Percentiles rank a stretch among this genome's conserved stretches.
phyloP scores from a whole-genome alignment of 2,888 invertebrate species.

The Cephus spinipes region DNA sequence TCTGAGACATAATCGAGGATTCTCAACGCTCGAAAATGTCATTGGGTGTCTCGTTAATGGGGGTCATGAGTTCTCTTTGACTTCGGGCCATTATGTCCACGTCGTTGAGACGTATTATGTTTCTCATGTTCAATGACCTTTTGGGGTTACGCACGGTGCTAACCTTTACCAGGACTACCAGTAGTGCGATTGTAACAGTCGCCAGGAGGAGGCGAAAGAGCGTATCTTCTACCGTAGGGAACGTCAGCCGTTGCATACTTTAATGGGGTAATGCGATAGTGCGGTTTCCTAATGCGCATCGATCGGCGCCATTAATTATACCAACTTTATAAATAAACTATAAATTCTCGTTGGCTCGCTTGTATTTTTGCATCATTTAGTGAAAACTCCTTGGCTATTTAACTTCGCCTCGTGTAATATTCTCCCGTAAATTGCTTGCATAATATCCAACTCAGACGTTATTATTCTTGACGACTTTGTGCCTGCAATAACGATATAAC shows the following conservation, averaged over 20 bases:
- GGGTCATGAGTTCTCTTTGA: neutral
- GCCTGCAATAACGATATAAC: slow-evolving; percentile 15
- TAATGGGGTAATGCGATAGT: slow-evolving; percentile 39
- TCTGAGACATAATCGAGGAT: neutral
- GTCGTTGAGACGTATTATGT: neutral
- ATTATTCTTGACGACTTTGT: slow-evolving; percentile 12
- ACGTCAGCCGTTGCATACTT: slow-evolving; percentile 35
- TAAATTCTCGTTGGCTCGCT: slow-evolving; percentile 23
- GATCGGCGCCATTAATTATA: slow-evolving; percentile 45
- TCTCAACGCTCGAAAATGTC: neutral
- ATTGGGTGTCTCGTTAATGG: neutral
- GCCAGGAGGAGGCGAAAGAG: neutral
- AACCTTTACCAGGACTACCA: slow-evolving; percentile 2
- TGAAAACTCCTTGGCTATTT: slow-evolving; percentile 11
- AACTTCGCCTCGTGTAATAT: slow-evolving; percentile 14
- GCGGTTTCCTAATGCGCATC: slow-evolving; percentile 38
- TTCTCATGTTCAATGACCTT: slow-evolving; percentile 6
- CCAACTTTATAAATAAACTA: slow-evolving; percentile 34
- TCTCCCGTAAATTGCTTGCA: neutral
- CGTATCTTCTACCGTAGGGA: slow-evolving; percentile 10
- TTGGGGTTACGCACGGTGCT: slow-evolving; percentile 1
- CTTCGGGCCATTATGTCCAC: neutral
- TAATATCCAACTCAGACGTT: slow-evolving; percentile 15
- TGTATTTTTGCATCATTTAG: slow-evolving; percentile 37
- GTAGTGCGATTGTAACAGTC: neutral